Evolutionary conservation across 2,888 invertebrate species (phyloP), one percentile per base, ranked within the genome.

Genomic region (Odontomyia ornata): DNA sequence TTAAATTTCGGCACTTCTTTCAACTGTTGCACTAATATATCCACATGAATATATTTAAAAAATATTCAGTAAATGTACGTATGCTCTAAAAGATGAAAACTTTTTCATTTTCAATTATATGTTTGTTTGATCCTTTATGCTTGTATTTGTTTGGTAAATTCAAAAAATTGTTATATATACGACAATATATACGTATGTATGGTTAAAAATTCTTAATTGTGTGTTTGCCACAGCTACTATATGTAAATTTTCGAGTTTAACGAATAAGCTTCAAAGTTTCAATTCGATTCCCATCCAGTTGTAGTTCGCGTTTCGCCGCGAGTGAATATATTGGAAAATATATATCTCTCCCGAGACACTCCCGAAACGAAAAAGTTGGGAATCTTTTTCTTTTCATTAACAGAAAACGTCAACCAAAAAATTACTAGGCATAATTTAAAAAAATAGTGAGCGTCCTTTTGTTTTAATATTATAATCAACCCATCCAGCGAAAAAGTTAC

Each of bases 291-390:
- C 46, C 67, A 79, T 79, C 77, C 80, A 80, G 80, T 80, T 80
- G 78, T 80, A 81, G 80, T 81, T 80, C 80, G 80, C 80, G 80
- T 80, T 80, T 79, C 80, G 80, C 80, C 80, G 80, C 80, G 80
- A 80, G 80, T 80, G 79, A 80, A 80, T 71, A 77, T 72, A 72
- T 71, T 77, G 69, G 47, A 72, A 77, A 77, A 69, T 60, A 71
- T 62, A 60, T 67, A 71, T 27, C 60, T 77, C 64, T 67, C 57
- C 72, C 72, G 65, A 76, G 78, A 73, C 73, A 73, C 57, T 73
- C 69, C 47, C 73, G 73, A 73, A 73, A 73, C 73, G 73, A 73
- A 73, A 73, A 69, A 25, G 67, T 71, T 71, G 71, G 71, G 71
- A 23, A 71, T 71, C 9, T 43, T 21, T 67, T 67, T 27, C 18